Evolutionary conservation across 2,797 vertebrate genomes (phyloP).

Genomic region (Sebastes iracundus): DNA sequence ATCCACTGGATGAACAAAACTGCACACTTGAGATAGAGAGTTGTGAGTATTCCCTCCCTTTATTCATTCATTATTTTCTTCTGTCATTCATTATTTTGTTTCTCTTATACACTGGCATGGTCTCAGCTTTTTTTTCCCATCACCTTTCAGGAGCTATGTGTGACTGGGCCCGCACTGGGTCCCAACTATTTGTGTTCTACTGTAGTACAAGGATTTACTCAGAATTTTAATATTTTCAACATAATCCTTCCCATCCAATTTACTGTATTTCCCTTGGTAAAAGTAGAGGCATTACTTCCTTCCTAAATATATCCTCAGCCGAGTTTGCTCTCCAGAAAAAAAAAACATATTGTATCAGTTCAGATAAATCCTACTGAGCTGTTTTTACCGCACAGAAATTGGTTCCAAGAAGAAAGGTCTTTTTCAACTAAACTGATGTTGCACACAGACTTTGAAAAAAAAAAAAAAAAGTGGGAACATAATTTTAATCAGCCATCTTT

Average conservation of each 20-base stretch:
- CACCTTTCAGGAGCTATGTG: background rate
- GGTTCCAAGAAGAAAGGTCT: background rate
- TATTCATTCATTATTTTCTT: background rate
- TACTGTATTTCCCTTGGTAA: slow-evolving; percentile 16
- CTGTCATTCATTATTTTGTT: background rate
- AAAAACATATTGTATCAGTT: background rate
- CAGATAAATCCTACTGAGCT: background rate
- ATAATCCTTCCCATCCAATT: slow-evolving; percentile 45
- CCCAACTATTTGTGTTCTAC: background rate
- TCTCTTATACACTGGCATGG: background rate
- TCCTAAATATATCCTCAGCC: background rate
- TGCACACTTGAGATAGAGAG: slow-evolving; percentile 84
- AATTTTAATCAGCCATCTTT: background rate
- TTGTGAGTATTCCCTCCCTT: slow-evolving; percentile 69
- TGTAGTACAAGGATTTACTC: slow-evolving; percentile 23
- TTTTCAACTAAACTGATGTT: background rate
- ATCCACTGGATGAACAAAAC: slow-evolving; percentile 89
- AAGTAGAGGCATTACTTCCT: background rate
- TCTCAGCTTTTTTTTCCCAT: background rate
- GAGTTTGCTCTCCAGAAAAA: background rate
- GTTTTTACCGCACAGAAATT: background rate
- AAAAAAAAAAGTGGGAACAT: background rate
- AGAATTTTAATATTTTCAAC: slow-evolving; percentile 35
- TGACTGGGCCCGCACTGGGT: background rate
- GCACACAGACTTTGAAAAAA: background rate